Base-by-base conservation (phyloP, 2,797 vertebrate genomes). In the Dendrocincla tyrannina region DNA sequence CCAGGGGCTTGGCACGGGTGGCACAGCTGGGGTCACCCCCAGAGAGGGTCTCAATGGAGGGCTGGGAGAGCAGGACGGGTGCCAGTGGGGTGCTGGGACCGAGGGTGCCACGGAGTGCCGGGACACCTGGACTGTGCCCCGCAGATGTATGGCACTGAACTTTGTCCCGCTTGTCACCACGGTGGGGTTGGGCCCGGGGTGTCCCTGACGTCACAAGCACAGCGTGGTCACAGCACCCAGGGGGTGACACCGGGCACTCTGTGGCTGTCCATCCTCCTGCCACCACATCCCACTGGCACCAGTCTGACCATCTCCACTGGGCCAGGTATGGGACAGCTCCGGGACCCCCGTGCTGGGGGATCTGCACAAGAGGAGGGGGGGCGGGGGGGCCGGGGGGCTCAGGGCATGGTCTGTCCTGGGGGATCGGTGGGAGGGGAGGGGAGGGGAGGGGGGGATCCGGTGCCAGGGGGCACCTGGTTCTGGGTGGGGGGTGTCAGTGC, bases 61-160 rank as follows among this genome's bases (percentile, higher is more conserved):
- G 41, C 10, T n/a, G 72, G 41, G 55, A 16, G 7, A 22, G 32
- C 1, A 1, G 59, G 35, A 12, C 22, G 15, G 32, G 72, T n/a
- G 64, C 33, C 7, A 10, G 64, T 2, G 14, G 11, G 18, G 30
- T n/a, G 68, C 35, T 7, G 49, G n/a, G 49, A 5, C 18, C 15
- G 22, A 17, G 39, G 73, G 72, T n/a, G 52, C 42, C 19, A 24
- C 27, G 4, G 16, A 32, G 39, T 47, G 50, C 42, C 4, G 20
- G 66, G 41, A 10, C 6, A 8, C 2, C 50, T 20, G 93, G 50
- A 95, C 95, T 93, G 91, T 95, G 91, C 35, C n/a, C 89, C 7
- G 19, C 3, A 2, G 80, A 59, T 13, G 15, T 91, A 80, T 94
- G 93, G 93, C 89, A 4, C 79, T 35, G 95, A 39, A 53, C 95